Base-by-base conservation (phyloP, 2,888 invertebrate genomes). In the Ophraella communa region DNA sequence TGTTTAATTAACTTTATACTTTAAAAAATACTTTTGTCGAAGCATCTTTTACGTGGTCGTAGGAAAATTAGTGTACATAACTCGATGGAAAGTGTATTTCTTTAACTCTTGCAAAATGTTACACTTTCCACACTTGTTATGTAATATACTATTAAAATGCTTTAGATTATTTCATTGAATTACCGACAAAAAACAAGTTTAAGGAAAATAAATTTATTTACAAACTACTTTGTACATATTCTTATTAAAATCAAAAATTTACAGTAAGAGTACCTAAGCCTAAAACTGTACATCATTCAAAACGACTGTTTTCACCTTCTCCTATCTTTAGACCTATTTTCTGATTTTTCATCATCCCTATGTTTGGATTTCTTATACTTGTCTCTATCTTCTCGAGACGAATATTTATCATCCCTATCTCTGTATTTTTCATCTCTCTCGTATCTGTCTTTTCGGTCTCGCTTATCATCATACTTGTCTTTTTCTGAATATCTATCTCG, bases 241-340 rank as follows among this genome's bases (percentile, higher is more conserved):
- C 24, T 52, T 20, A 14, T 21, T 65, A 65, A 58, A 51, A 30
- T 63, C 52, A 60, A 66, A 60, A 62, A 63, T 49, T 56, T 44
- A 63, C 42, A 59, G 33, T 8, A 52, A 52, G 23, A 23, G 21
- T 7, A 27, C 30, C 7, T 14, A 39, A 17, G n/a, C 14, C 17
- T 39, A 39, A 39, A 27, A 52, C 17, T 52, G 20, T 52, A 27
- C 33, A 27, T 18, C 17, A 21, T 21, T 52, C 2, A 39, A 39
- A 30, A 8, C 1, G 11, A 39, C 17, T 17, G 94, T 85, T 93
- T 73, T 67, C 70, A 79, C 69, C 79, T 79, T 63, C 80, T 68
- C 44, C 77, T 71, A 71, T 80, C 81, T 70, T 80, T 81, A 27
- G 79, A 76, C 60, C 73, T 65, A 56, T 74, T 74, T 21, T 76